These are phyloP conservation scores for Poecilobothrus nobilitatus DNA, from an alignment of 2,888 invertebrate genomes.

Conservation along the genomic window DNA sequence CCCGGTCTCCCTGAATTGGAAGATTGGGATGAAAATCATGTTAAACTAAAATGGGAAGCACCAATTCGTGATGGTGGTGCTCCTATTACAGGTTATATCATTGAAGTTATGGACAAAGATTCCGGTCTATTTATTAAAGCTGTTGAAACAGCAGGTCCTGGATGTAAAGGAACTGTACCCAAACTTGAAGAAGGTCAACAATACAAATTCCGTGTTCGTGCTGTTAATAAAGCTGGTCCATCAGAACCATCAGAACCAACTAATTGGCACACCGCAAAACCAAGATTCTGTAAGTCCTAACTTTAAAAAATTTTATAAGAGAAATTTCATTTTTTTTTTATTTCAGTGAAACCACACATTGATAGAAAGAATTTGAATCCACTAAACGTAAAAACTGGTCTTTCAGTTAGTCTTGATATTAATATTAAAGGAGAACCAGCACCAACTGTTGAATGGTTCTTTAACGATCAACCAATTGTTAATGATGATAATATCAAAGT, in stretches of 20 bases:
- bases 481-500: constrained; percentile 57
- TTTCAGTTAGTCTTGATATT: constrained; percentile 77
- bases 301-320: neutral
- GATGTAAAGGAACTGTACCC: constrained; percentile 78
- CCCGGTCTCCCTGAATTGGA: constrained; percentile 85
- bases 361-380: constrained; percentile 81
- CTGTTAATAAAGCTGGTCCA: constrained; percentile 89
- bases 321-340: constrained; percentile 19
- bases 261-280: constrained; percentile 82
- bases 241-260: constrained; percentile 89
- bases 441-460: constrained; percentile 83
- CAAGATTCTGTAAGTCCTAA: constrained; percentile 69
- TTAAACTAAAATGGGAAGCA: constrained; percentile 83
- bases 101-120: constrained; percentile 87
- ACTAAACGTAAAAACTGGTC: constrained; percentile 78
- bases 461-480: constrained; percentile 61
- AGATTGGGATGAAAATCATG: constrained; percentile 86
- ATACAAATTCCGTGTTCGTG: constrained; percentile 90
- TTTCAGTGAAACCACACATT: constrained; percentile 85
- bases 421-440: constrained; percentile 90
- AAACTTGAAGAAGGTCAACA: constrained; percentile 89
- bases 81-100: constrained; percentile 85
- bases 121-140: constrained; percentile 77
- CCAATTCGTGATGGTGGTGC: constrained; percentile 87
- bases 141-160: constrained; percentile 72